Conservation (phyloP, 2,888 invertebrate genomes). For the Leucoma salicis region DNA sequence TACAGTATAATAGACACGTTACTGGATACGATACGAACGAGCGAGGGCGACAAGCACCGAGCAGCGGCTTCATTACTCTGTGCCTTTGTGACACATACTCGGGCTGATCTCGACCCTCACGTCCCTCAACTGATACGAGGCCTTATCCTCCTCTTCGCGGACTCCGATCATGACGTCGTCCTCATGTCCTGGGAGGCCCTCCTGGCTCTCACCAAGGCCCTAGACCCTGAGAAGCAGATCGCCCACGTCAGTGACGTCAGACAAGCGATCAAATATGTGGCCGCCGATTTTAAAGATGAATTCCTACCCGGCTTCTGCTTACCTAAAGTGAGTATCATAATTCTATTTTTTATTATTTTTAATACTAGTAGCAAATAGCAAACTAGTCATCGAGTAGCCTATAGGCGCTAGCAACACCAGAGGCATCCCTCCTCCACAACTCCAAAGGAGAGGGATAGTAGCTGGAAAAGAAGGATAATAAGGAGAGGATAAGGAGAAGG, state of each 20-base stretch:
- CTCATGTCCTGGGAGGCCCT: conserved; percentile 95
- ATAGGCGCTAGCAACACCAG: too few species aligned
- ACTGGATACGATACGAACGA: conserved; percentile 39
- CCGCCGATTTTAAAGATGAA: conserved; percentile 91
- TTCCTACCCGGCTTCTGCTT: conserved; percentile 96
- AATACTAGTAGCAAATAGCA: too few species aligned
- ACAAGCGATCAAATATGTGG: conserved; percentile 95
- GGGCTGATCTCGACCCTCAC: conserved; percentile 93
- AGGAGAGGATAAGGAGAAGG: too few species aligned
- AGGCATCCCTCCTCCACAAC: too few species aligned
- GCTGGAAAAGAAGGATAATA: too few species aligned
- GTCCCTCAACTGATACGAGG: conserved; percentile 94
- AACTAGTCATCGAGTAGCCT: too few species aligned
- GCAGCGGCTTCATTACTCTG: conserved; percentile 94
- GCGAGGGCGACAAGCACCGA: conserved; percentile 83
- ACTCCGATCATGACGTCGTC: conserved; percentile 87
- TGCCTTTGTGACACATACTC: conserved; percentile 94
- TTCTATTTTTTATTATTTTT: too few species aligned
- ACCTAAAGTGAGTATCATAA: conserved; percentile 86
- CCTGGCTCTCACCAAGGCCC: conserved; percentile 91
- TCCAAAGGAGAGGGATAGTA: too few species aligned
- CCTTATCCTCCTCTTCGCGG: conserved; percentile 91
- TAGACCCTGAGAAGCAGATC: conserved; percentile 92
- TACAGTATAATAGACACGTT: conserved; percentile 47
- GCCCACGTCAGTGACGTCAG: conserved; percentile 94